Evolutionary conservation across 2,888 invertebrate genomes (phyloP).

Genomic region (Troides aeacus): DNA sequence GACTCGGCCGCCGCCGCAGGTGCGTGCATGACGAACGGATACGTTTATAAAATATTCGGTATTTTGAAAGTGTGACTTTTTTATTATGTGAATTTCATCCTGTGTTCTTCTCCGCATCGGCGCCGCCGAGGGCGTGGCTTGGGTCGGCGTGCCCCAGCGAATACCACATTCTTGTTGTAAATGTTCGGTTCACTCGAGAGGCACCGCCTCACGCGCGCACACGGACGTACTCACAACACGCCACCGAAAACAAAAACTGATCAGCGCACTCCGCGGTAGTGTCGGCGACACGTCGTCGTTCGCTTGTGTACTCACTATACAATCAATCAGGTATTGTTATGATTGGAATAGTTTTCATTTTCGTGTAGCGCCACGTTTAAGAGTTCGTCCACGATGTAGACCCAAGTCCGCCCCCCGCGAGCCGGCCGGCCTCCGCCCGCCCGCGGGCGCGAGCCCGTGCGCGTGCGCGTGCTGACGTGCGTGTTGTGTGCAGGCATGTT

Average conservation of each 20-base stretch:
- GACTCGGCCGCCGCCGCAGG: conserved; percentile 47
- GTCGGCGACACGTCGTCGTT: too few relatives aligned
- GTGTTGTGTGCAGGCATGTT: conserved; percentile 56
- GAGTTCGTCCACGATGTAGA: too few relatives aligned
- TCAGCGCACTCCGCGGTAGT: too few relatives aligned
- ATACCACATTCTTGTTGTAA: too few relatives aligned
- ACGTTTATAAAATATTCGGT: conserved; percentile 30
- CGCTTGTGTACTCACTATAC: too few relatives aligned
- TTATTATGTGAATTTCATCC: conserved; percentile 71
- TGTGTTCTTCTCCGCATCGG: conserved; percentile 66
- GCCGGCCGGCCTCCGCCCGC: background rate
- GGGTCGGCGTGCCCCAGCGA: background rate
- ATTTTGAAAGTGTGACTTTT: conserved; percentile 68
- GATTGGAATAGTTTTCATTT: too few relatives aligned
- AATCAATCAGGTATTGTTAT: too few relatives aligned
- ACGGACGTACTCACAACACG: too few relatives aligned
- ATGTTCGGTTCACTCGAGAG: too few relatives aligned
- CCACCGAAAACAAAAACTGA: too few relatives aligned
- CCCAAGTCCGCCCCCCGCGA: background rate
- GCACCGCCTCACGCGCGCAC: too few relatives aligned
- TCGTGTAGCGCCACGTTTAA: too few relatives aligned
- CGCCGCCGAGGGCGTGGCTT: conserved; percentile 1
- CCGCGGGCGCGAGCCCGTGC: background rate
- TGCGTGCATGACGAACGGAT: conserved; percentile 58
- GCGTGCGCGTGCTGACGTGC: conserved; percentile 13